Base-by-base conservation (phyloP, 2,888 invertebrate species). In the Sinelater perroti region DNA sequence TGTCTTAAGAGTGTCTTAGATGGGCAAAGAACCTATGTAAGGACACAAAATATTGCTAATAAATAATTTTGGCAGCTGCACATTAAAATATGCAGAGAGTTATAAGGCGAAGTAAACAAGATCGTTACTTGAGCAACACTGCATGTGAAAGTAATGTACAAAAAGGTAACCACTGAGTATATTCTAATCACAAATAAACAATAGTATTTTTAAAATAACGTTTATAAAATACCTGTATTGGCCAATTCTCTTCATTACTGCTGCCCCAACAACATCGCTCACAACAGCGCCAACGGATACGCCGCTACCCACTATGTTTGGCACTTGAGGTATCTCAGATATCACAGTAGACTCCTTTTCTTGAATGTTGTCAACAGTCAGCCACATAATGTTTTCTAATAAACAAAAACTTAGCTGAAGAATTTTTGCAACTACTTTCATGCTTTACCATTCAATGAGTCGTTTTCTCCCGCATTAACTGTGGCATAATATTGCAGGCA, bases 401-500 rank as follows among this genome's bases (percentile, higher is more conserved):
- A 79, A 75, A 51, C 26, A 7, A 21, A 21, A 20, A 31, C 1
- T 31, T 6, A 30, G 26, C 54, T 44, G n/a, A n/a, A n/a, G n/a
- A n/a, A n/a, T 45, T 28, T 53, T 40, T 40, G 3, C 24, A 42
- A 49, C 16, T 28, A 28, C n/a, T n/a, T n/a, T n/a, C n/a, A 28
- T 4, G 38, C 30, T 20, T n/a, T 50, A 82, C 82, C 86, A 66
- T 84, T 82, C 8, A 87, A 79, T 26, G 86, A 85, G 70, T 89
- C 89, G 60, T 85, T 83, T 71, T 88, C 87, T 21, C 86, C 86
- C 2, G 92, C 93, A 75, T 91, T 91, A 40, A 98, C 96, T 5
- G 99, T 99, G 7, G 98, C 98, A 81, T 98, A 99, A 81, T 99
- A 99, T 85, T 98, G 98, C 95, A 99, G 96, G 78, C 97, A 96